Base-by-base conservation (phyloP, 2,113 vertebrate genomes). In the Glareola pratincola region DNA sequence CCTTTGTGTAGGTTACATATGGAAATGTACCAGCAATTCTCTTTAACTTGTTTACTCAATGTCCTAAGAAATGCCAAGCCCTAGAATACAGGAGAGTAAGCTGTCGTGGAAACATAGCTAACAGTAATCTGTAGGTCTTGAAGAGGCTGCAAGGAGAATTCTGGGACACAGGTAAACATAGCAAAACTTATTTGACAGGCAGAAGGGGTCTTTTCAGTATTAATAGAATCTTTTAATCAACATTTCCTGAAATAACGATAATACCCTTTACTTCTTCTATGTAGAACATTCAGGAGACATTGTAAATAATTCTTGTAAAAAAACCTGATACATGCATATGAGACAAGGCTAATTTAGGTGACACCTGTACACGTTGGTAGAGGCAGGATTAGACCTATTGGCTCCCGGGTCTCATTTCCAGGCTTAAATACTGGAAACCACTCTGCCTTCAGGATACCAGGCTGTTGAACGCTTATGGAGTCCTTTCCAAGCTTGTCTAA, bases 301-400 rank as follows among this genome's bases (percentile, higher is more conserved):
- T 60, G 15, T 53, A 79, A 91, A 56, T 60, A 64, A 21, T 78
- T 57, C 19, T 1, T 73, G 37, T 84, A 60, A 75, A 78, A 75
- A 56, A 41, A 14, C 14, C n/a, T 37, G 34, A 26, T 50, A 11
- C 3, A 2, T 71, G 9, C 30, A 9, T 43, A 27, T 15, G 21
- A 26, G 29, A 50, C 26, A 68, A 69, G 8, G 18, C 29, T 53
- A 51, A 54, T 82, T 60, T 78, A 59, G 34, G 43, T 57, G 43
- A 77, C 84, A 84, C 23, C 8, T 0, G 0, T 67, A 15, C 16
- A 23, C 0, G 0, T 24, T 48, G 22, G 9, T 43, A 75, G 37
- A 84, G 20, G 6, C 12, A 62, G 48, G 14, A 78, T 69, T 48
- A 85, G 57, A 72, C 27, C 51, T 56, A 4, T 57, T 84, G 36